Base-by-base conservation (phyloP, 2,113 vertebrate species). In the Phrynosoma blainvillii region DNA sequence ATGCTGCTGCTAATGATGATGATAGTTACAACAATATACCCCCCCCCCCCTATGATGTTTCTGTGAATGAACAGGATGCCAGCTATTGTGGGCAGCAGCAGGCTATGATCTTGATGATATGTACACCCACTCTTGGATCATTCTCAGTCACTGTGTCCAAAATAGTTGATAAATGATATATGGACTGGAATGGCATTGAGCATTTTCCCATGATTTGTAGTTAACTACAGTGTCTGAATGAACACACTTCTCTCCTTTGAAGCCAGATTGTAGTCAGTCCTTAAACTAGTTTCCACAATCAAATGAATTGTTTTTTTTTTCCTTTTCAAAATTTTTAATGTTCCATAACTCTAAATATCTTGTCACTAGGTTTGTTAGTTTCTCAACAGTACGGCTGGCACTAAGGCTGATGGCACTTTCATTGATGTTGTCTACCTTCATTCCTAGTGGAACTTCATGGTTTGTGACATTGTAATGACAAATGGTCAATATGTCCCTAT, bases 401-500 rank as follows among this genome's bases (percentile, higher is more conserved):
- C 76, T 18, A 12, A 40, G 77, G 70, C 65, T 79, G 47, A 79
- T 86, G 59, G 7, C 66, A 79, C 79, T 79, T 71, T 13, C 47
- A 70, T n/a, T 21, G 77, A 59, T 42, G 16, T 14, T 71, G 76
- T 71, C n/a, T 56, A 40, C n/a, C 12, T 71, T 86, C n/a, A 23
- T 25, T 56, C 36, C 47, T 79, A 71, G 42, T 36, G 32, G 40
- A 86, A 40, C 85, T 86, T 79, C 36, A 79, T 71, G 47, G 47
- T 71, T 79, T 86, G 65, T 79, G 77, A 86, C 85, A 86, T 18
- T 79, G 65, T 21, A 21, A 65, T 85, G 75, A 78, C 74, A 78
- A 52, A 36, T 86, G 85, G 77, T 80, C 77, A 56, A 21, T 79
- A 56, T 6, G 3, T 18, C 62, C 62, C 65, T 47, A 13, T 66